Percentiles rank a stretch among this genome's conserved stretches.
Evolutionary conservation across 2,797 vertebrate species (phyloP).

Genomic region (Bovichtus variegatus): DNA sequence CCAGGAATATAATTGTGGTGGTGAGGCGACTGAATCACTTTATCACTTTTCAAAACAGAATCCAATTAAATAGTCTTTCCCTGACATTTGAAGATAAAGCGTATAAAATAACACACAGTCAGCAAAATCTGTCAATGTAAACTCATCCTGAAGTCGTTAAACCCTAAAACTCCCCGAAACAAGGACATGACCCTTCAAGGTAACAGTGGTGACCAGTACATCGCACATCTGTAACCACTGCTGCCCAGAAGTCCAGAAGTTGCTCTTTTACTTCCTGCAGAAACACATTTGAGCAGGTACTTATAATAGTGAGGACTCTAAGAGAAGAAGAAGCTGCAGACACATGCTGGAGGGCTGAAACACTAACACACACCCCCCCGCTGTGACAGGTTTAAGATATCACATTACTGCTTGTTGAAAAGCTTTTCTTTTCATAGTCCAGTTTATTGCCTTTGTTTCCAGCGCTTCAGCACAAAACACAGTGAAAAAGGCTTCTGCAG

Average conservation of each 20-base stretch:
- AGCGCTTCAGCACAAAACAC: conserved; percentile 28
- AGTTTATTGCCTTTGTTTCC: conserved; percentile 65
- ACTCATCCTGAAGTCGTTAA: conserved; percentile 14
- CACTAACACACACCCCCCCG: neutral
- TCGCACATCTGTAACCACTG: neutral
- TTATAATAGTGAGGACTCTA: neutral
- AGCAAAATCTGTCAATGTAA: neutral
- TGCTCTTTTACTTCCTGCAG: neutral
- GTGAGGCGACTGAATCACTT: conserved; percentile 17
- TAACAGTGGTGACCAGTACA: neutral
- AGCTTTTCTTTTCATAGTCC: conserved; percentile 38
- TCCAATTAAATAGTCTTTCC: conserved; percentile 34
- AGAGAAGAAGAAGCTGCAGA: neutral
- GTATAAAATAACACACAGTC: too few species aligned
- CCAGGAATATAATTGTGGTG: conserved; percentile 20
- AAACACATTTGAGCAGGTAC: conserved; percentile 16
- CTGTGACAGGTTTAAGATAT: conserved; percentile 65
- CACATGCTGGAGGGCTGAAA: neutral
- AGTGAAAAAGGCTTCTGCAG: conserved; percentile 7
- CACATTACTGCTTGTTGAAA: conserved; percentile 38
- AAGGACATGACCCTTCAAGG: neutral
- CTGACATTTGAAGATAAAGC: too few species aligned
- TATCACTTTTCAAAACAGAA: conserved; percentile 43
- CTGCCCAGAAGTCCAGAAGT: neutral
- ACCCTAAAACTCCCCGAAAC: conserved; percentile 7